These are phyloP conservation scores for Mellivora capensis DNA, from an alignment of 2,113 vertebrate species.

Conservation along the genomic window DNA sequence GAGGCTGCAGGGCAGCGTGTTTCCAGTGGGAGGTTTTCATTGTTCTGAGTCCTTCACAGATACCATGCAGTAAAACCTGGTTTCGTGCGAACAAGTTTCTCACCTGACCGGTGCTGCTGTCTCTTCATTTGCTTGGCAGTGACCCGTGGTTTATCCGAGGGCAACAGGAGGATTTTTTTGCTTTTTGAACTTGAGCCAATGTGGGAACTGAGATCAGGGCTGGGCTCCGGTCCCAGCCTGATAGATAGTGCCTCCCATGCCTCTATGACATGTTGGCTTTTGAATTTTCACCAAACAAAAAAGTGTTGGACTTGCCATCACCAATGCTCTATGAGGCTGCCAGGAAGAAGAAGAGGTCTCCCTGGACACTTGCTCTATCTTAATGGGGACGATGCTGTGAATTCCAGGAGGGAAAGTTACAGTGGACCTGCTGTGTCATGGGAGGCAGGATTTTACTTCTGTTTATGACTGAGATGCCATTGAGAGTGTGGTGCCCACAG, in stretches of 20 bases:
- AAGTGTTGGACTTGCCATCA: background rate
- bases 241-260: too few species aligned
- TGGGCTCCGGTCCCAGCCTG: background rate
- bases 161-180: background rate
- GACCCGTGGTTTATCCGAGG: background rate
- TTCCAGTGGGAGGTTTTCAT: background rate
- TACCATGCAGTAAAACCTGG: background rate
- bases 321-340: background rate
- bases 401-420: rapidly evolving
- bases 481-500: background rate
- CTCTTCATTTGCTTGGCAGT: background rate
- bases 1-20: background rate
- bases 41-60: background rate
- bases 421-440: background rate
- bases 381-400: rapidly evolving
- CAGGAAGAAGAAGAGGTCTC: background rate
- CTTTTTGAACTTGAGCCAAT: background rate
- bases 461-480: background rate
- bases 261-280: background rate
- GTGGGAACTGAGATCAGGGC: background rate
- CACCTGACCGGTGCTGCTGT: background rate
- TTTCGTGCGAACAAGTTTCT: rapidly evolving
- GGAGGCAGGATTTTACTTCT: background rate
- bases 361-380: background rate
- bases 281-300: background rate